Evolutionary conservation across 2,113 vertebrate species (phyloP).

Genomic region (Megalops atlanticus): DNA sequence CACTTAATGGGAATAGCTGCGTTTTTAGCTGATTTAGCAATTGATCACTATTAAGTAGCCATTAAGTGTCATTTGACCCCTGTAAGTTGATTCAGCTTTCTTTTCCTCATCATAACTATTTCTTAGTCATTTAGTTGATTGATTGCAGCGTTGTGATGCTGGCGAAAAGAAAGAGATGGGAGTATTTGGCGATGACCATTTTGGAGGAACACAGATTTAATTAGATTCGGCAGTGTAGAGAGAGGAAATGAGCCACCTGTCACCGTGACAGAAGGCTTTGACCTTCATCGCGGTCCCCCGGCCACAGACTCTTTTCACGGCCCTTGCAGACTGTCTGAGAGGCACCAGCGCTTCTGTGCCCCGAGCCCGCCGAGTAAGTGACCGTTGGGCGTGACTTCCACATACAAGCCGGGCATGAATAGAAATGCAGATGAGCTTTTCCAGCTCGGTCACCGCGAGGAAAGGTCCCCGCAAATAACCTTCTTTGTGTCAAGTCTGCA

Average conservation of each 20-base stretch:
- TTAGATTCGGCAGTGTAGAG: conserved; percentile 64
- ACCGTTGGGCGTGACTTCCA: conserved; percentile 85
- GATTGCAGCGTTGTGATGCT: too few relatives aligned
- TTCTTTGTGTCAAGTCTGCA: conserved; percentile 61
- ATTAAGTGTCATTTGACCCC: too few relatives aligned
- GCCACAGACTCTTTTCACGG: conserved; percentile 73
- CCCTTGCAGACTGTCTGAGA: conserved; percentile 67
- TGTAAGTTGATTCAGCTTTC: too few relatives aligned
- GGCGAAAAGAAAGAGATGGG: neutral
- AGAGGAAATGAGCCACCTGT: conserved; percentile 83
- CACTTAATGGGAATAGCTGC: too few relatives aligned
- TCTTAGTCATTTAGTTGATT: neutral
- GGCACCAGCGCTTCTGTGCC: conserved; percentile 67
- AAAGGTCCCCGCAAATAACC: conserved; percentile 77
- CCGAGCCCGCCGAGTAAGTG: conserved; percentile 74
- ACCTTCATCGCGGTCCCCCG: conserved; percentile 82
- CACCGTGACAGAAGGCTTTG: conserved; percentile 83
- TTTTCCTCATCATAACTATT: too few relatives aligned
- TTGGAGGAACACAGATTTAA: conserved; percentile 31
- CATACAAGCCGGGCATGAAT: conserved; percentile 85
- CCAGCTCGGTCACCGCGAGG: conserved; percentile 84
- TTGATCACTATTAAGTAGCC: too few relatives aligned
- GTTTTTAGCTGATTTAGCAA: too few relatives aligned
- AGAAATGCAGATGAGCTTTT: conserved; percentile 89
- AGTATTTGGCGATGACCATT: neutral